Evolutionary conservation across 1,140 invertebrate species (phyloP).

Genomic region (Hypsibius dujardini): DNA sequence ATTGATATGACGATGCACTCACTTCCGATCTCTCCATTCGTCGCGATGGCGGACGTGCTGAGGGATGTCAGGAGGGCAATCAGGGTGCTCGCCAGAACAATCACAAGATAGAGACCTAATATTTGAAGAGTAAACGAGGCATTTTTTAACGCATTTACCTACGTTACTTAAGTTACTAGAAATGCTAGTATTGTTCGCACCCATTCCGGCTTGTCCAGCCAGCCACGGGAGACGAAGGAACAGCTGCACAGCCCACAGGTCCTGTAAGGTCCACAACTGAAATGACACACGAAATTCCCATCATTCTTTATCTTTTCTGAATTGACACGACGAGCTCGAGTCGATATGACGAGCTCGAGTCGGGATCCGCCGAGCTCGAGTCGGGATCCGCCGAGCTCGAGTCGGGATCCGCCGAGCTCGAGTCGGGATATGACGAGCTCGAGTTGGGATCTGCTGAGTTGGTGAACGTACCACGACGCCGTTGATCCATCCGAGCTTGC

Average conservation of each 20-base stretch:
- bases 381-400: too few species aligned
- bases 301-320: too few species aligned
- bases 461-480: slow-evolving; percentile 51
- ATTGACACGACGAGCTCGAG: too few species aligned
- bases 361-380: too few species aligned
- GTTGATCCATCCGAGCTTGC: slow-evolving; percentile 77
- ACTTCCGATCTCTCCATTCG: slow-evolving; percentile 41
- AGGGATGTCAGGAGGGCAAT: slow-evolving; percentile 47
- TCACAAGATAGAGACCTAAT: slow-evolving; percentile 30
- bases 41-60: slow-evolving; percentile 41
- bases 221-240: slow-evolving; percentile 45
- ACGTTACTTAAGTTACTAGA: too few species aligned
- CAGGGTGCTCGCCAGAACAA: slow-evolving; percentile 32
- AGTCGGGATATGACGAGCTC: too few species aligned
- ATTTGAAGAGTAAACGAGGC: too few species aligned
- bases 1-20: slow-evolving; percentile 21
- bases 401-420: too few species aligned
- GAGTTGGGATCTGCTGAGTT: too few species aligned
- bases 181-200: slow-evolving; percentile 38
- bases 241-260: slow-evolving; percentile 48
- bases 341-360: too few species aligned
- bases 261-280: slow-evolving; percentile 53
- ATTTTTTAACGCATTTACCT: too few species aligned
- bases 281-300: too few species aligned
- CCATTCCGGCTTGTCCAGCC: slow-evolving; percentile 47